Conservation (phyloP, 2,888 invertebrate genomes). For the Melieria picta region DNA sequence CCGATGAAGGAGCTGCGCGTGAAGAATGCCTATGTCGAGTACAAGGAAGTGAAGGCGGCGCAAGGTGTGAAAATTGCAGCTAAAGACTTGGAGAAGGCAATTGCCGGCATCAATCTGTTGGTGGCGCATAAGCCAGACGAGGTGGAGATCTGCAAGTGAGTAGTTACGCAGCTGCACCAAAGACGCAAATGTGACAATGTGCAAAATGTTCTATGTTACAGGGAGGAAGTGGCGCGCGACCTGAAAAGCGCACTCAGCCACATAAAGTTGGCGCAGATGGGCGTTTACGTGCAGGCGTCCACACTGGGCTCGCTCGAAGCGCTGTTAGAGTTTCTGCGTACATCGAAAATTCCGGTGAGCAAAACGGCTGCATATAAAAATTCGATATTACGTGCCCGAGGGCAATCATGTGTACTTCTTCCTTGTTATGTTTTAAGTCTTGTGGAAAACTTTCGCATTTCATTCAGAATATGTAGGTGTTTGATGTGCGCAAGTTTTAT, state of each 20-base stretch:
- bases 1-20: conserved; percentile 97
- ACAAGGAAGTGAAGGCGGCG: conserved; percentile 94
- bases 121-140: conserved; percentile 95
- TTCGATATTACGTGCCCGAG: not conserved
- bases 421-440: no score
- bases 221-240: conserved; percentile 88
- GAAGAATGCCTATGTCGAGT: conserved; percentile 94
- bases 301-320: conserved; percentile 99
- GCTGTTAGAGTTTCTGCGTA: conserved; percentile 88
- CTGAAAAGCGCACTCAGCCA: conserved; percentile 89
- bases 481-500: no score
- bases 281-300: conserved; percentile 99
- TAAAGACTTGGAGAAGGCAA: conserved; percentile 96
- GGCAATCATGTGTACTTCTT: not conserved
- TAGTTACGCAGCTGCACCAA: conserved; percentile 41
- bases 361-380: not conserved
- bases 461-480: no score
- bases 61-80: conserved; percentile 99
- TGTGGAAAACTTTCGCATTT: no score
- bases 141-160: conserved; percentile 80
- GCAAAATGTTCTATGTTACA: conserved; percentile 49
- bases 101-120: conserved; percentile 93
- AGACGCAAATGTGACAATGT: not conserved
- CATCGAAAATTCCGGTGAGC: conserved; percentile 94
- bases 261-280: conserved; percentile 90